phyloP scores from a whole-genome alignment of 2,113 vertebrate genomes.

The Salvelinus sp. region DNA sequence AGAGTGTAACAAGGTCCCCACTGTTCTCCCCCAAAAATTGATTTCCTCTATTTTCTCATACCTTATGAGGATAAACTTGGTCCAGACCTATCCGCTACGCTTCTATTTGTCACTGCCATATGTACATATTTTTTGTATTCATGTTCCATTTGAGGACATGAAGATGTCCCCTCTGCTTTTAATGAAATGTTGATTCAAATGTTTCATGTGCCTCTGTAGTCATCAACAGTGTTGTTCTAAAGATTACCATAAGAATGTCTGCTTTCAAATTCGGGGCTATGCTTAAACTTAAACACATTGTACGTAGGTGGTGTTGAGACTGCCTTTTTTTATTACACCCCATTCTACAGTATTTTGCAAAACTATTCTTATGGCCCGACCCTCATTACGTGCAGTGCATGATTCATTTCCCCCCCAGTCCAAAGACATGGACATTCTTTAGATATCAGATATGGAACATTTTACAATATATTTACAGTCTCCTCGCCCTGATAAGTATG shows the following conservation, averaged over 20 bases:
- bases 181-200: conserved; percentile 70
- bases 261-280: neutral
- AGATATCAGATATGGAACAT: too few relatives aligned
- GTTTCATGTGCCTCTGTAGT: neutral
- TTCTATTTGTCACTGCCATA: conserved; percentile 66
- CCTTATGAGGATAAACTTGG: conserved; percentile 19
- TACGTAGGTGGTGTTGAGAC: neutral
- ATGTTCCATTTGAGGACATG: conserved; percentile 68
- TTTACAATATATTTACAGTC: too few relatives aligned
- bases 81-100: conserved; percentile 44
- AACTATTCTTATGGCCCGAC: too few relatives aligned
- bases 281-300: neutral
- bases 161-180: conserved; percentile 65
- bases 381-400: too few relatives aligned
- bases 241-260: neutral
- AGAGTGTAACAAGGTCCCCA: conserved; percentile 45
- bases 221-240: neutral
- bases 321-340: too few relatives aligned
- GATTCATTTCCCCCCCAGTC: too few relatives aligned
- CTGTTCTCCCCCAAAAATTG: conserved; percentile 29
- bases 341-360: too few relatives aligned
- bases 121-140: conserved; percentile 78
- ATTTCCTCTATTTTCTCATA: conserved; percentile 32
- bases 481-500: too few relatives aligned
- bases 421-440: too few relatives aligned